Evolutionary conservation across 2,888 invertebrate genomes (phyloP).

Genomic region (Proisotoma minuta): DNA sequence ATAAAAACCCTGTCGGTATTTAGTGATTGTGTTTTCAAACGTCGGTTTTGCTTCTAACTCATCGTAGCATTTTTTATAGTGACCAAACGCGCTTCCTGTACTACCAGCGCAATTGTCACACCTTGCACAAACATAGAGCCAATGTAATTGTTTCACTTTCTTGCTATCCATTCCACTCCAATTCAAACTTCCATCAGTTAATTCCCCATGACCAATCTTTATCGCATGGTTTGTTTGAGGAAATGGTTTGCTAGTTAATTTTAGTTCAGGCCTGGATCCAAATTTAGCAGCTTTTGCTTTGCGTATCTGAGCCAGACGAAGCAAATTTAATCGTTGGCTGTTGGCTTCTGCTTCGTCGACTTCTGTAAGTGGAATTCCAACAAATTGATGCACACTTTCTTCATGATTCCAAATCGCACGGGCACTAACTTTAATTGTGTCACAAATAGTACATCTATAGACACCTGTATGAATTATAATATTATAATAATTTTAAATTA

Average conservation of each 20-base stretch:
- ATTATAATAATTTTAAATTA: no score
- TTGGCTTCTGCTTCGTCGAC: slow-evolving; percentile 3
- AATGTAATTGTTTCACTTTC: slow-evolving; percentile 43
- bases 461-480: no score
- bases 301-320: background rate
- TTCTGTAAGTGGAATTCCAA: background rate
- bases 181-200: slow-evolving; percentile 23
- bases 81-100: slow-evolving; percentile 33
- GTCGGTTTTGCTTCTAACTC: slow-evolving; percentile 19
- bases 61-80: slow-evolving; percentile 37
- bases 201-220: slow-evolving; percentile 29
- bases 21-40: slow-evolving; percentile 39
- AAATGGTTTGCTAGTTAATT: background rate
- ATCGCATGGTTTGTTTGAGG: slow-evolving; percentile 23
- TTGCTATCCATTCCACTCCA: slow-evolving; percentile 22
- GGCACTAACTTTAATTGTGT: slow-evolving; percentile 28
- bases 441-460: slow-evolving; percentile 45
- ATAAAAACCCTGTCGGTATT: slow-evolving; percentile 45
- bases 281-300: background rate
- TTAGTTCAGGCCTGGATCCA: no score
- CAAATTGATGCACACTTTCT: slow-evolving; percentile 33
- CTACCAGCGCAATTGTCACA: slow-evolving; percentile 41
- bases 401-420: slow-evolving; percentile 41
- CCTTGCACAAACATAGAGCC: slow-evolving; percentile 44
- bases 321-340: no score